Conservation (phyloP, 2,797 vertebrate genomes). For the Arctocebus calabarensis region DNA sequence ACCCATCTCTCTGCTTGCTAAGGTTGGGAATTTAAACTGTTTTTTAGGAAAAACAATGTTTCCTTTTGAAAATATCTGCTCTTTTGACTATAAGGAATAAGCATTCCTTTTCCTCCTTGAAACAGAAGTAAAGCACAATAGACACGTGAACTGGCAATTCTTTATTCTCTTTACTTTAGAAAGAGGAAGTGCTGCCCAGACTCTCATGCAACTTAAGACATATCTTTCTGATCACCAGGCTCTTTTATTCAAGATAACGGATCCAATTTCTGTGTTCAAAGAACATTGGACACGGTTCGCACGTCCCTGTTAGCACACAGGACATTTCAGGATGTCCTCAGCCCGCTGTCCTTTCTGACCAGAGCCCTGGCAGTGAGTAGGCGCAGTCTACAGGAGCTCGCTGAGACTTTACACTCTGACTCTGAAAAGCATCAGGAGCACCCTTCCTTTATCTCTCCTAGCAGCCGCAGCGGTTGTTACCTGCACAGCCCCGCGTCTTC, state of each 20-base stretch:
- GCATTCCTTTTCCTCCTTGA: constrained; percentile 72
- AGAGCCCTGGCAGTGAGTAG: not conserved
- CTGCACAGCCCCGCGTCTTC: not conserved
- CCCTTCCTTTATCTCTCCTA: not conserved
- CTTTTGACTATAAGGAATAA: not conserved
- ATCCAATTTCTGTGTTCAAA: constrained; percentile 81
- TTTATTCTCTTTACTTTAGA: constrained; percentile 71
- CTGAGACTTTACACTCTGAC: not conserved
- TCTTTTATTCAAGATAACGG: constrained; percentile 80
- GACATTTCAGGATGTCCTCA: constrained; percentile 76
- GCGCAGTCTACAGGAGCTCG: not conserved
- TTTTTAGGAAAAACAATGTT: not conserved
- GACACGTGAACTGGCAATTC: constrained; percentile 73
- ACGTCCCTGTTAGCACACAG: constrained; percentile 72
- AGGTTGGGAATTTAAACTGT: not conserved
- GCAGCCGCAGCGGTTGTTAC: no score
- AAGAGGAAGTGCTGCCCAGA: constrained; percentile 82
- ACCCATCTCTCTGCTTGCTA: constrained; percentile 10
- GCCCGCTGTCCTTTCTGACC: constrained; percentile 58
- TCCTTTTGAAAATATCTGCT: constrained; percentile 49
- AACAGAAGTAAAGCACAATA: constrained; percentile 79
- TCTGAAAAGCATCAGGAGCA: not conserved
- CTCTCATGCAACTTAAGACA: constrained; percentile 74
- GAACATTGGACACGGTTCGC: constrained; percentile 74
- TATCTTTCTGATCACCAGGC: constrained; percentile 76